Conservation (phyloP, 2,113 vertebrate species). For the Dasypus novemcinctus region DNA sequence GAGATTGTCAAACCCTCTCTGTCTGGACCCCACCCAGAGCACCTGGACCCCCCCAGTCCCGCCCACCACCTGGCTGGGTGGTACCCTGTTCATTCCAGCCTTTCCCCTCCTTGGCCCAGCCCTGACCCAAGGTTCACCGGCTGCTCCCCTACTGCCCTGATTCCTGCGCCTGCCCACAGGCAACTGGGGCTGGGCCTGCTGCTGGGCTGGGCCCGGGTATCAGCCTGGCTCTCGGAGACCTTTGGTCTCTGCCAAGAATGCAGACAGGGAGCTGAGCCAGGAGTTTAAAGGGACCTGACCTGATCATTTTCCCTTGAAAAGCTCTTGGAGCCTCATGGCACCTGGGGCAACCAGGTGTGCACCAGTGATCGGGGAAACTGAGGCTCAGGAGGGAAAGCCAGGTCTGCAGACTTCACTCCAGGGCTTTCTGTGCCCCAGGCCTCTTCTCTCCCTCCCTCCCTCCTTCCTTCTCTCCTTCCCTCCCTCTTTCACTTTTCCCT, state of each 20-base stretch:
- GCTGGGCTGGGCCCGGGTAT: neutral
- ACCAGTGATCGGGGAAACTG: neutral
- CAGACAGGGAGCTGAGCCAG: neutral
- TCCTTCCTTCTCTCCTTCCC: neutral
- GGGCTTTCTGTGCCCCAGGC: neutral
- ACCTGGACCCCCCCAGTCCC: neutral
- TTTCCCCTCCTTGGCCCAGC: neutral
- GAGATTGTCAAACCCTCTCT: too few relatives aligned
- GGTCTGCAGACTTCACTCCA: neutral
- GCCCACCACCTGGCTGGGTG: neutral
- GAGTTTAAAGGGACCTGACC: neutral
- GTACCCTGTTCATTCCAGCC: neutral
- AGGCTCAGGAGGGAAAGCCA: neutral
- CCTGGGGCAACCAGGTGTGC: neutral
- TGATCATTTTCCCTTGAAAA: neutral
- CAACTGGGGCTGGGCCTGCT: neutral
- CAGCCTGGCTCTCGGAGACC: conserved; percentile 12
- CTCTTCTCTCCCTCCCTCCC: neutral
- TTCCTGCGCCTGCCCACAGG: neutral
- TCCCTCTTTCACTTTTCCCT: neutral
- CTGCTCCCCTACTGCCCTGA: neutral
- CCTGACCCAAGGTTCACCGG: neutral
- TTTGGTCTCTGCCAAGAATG: conserved; percentile 57
- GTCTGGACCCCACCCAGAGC: neutral
- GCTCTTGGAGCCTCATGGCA: neutral